Evolutionary conservation across 2,797 vertebrate genomes (phyloP).

Genomic region (Triplophysa bombifrons): DNA sequence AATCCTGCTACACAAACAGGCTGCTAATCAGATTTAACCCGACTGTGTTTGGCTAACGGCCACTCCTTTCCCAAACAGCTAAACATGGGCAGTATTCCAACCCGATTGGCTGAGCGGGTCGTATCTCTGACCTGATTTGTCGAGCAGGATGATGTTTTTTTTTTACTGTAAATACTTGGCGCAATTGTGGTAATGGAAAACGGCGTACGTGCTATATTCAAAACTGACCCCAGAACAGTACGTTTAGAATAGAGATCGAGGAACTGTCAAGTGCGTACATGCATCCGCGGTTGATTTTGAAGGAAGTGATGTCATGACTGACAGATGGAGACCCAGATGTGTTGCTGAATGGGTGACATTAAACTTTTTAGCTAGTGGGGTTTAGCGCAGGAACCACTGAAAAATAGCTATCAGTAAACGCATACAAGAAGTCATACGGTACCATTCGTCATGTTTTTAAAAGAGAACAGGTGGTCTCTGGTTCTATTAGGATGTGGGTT

Average conservation of each 20-base stretch:
- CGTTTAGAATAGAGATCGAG: not conserved
- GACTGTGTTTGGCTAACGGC: constrained; percentile 11
- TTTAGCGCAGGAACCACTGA: not conserved
- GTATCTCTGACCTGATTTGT: constrained; percentile 8
- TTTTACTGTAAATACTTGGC: not conserved
- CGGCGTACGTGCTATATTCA: not conserved
- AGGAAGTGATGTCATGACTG: not conserved
- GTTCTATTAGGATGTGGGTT: constrained; percentile 9
- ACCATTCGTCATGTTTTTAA: not conserved
- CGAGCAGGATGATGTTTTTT: constrained; percentile 10
- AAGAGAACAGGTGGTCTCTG: constrained; percentile 52
- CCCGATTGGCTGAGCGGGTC: not conserved
- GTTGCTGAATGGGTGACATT: constrained; percentile 24
- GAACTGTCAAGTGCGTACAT: not conserved
- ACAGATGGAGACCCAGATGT: constrained; percentile 25
- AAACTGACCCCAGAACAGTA: not conserved
- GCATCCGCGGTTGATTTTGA: not conserved
- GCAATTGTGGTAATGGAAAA: constrained; percentile 5
- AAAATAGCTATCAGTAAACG: not conserved
- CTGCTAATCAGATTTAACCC: constrained; percentile 53
- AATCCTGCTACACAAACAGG: constrained; percentile 52
- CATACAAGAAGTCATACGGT: not conserved
- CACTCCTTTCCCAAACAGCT: constrained; percentile 25
- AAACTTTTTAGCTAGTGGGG: not conserved
- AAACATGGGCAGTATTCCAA: not conserved